phyloP scores from a whole-genome alignment of 2,113 vertebrate species.

The Perca schrenkii region DNA sequence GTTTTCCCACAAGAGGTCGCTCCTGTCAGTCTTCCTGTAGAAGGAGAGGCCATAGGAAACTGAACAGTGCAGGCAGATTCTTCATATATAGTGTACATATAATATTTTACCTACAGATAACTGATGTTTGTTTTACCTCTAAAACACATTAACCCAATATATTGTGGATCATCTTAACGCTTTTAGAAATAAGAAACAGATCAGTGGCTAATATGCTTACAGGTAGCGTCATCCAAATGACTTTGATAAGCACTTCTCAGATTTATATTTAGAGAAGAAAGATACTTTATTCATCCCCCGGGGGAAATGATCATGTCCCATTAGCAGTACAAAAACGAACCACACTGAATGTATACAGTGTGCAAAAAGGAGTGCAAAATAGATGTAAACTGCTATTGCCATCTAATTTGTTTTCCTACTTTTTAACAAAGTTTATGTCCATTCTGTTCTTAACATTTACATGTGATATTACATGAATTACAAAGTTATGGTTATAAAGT shows the following conservation, averaged over 20 bases:
- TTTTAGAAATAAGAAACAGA: background rate
- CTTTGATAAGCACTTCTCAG: background rate
- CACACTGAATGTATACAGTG: background rate
- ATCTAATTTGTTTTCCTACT: background rate
- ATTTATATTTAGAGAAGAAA: background rate
- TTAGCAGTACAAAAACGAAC: background rate
- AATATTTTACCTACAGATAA: background rate
- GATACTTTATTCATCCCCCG: background rate
- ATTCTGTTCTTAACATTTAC: background rate
- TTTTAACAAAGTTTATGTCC: background rate
- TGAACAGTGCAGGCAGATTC: background rate
- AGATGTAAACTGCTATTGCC: background rate
- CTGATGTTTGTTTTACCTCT: background rate
- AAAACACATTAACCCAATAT: background rate
- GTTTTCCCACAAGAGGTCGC: conserved; percentile 52
- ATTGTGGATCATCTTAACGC: background rate
- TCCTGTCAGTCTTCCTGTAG: conserved; percentile 32
- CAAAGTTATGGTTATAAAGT: background rate
- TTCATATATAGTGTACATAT: background rate
- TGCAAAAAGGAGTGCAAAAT: background rate
- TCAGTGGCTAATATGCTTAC: background rate
- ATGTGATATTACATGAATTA: background rate
- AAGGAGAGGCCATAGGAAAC: background rate
- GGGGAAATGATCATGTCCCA: background rate
- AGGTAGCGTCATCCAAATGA: background rate